Evolutionary conservation across 2,888 invertebrate species (phyloP).

Genomic region (Labia minor): DNA sequence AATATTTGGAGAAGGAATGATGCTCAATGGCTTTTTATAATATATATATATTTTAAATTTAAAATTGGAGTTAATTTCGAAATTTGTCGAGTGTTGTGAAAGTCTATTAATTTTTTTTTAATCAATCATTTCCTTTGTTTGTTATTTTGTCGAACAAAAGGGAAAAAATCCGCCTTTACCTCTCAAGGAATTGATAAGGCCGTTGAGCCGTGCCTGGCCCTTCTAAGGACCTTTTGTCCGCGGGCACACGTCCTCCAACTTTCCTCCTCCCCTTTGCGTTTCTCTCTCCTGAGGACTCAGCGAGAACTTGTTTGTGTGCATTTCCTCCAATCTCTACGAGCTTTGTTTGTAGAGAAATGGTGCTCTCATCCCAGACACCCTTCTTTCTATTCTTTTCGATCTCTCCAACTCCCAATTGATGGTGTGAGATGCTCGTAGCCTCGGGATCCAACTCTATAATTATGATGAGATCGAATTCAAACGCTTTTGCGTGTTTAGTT

Average conservation of each 20-base stretch:
- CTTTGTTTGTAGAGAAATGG: neutral
- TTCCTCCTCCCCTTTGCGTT: neutral
- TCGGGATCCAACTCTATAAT: neutral
- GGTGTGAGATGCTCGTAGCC: neutral
- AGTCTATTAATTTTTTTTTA: too few relatives aligned
- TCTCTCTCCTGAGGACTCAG: neutral
- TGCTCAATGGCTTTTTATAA: too few relatives aligned
- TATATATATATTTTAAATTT: too few relatives aligned
- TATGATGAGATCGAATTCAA: neutral
- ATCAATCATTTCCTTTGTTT: too few relatives aligned
- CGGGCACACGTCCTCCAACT: neutral
- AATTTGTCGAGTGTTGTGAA: too few relatives aligned
- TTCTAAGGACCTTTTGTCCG: too few relatives aligned
- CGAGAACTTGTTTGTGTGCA: neutral
- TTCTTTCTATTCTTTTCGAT: neutral
- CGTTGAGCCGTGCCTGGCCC: too few relatives aligned
- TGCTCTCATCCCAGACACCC: neutral
- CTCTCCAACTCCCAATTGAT: neutral
- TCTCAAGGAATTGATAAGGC: too few relatives aligned
- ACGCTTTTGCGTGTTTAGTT: neutral
- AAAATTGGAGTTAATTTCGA: too few relatives aligned
- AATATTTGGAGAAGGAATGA: too few relatives aligned
- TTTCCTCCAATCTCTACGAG: neutral
- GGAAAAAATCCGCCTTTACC: too few relatives aligned
- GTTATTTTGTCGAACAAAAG: too few relatives aligned